Evolutionary conservation across 1,140 invertebrate species (phyloP).

Genomic region (Drosophila miranda): DNA sequence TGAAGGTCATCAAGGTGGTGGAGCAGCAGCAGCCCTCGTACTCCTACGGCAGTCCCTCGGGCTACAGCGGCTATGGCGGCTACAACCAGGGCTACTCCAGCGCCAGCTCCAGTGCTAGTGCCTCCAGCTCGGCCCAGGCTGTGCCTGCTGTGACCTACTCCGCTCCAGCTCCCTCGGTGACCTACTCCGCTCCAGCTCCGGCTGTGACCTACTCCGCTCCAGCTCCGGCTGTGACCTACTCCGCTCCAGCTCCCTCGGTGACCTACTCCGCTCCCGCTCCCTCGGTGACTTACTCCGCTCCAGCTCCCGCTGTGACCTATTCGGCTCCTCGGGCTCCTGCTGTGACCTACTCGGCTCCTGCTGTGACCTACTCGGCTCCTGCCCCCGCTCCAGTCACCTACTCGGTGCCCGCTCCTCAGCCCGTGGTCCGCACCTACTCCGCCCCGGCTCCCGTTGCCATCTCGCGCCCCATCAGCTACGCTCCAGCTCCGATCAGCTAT

Average conservation of each 20-base stretch:
- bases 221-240: constrained; percentile 19
- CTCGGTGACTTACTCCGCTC: constrained; percentile 30
- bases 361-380: constrained; percentile 28
- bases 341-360: constrained; percentile 35
- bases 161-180: constrained; percentile 30
- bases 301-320: constrained; percentile 40
- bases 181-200: constrained; percentile 43
- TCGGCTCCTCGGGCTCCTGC: constrained; percentile 36
- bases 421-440: constrained; percentile 18
- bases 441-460: constrained; percentile 18
- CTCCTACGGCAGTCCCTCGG: constrained; percentile 29
- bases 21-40: constrained; percentile 49
- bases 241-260: constrained; percentile 37
- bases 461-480: constrained; percentile 21
- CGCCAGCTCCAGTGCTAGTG: constrained; percentile 36
- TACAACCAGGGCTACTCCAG: constrained; percentile 18
- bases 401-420: constrained; percentile 34
- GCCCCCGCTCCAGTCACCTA: constrained; percentile 34
- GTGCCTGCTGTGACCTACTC: constrained; percentile 19
- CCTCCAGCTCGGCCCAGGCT: constrained; percentile 22
- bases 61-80: constrained; percentile 37
- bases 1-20: constrained; percentile 68
- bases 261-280: constrained; percentile 47
- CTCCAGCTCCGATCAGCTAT: constrained; percentile 25
- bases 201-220: constrained; percentile 28